Evolutionary conservation across 2,888 invertebrate species (phyloP).

Genomic region (Pelosia muscerda): DNA sequence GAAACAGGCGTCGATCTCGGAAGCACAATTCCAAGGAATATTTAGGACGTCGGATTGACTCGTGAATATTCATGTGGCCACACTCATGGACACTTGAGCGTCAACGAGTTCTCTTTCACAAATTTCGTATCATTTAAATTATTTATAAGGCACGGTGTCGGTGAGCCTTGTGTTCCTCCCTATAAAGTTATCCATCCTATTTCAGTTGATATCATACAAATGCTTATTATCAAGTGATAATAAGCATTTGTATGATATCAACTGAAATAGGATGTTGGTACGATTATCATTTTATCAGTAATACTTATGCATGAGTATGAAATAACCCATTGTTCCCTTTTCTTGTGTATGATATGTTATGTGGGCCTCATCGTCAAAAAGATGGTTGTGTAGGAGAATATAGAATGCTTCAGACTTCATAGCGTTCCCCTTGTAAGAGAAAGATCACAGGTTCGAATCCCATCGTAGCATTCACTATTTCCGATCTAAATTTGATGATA

Average conservation of each 20-base stretch:
- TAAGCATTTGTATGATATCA: conserved; percentile 30
- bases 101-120: conserved; percentile 57
- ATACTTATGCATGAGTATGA: not conserved
- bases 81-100: conserved; percentile 58
- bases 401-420: too few species aligned
- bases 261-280: not conserved
- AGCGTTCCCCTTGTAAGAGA: too few species aligned
- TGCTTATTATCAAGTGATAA: conserved; percentile 33
- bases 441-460: too few species aligned
- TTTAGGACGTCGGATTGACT: conserved; percentile 55
- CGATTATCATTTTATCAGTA: not conserved
- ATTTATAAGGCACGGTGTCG: conserved; percentile 53
- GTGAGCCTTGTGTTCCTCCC: conserved; percentile 23
- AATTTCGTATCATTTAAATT: conserved; percentile 61
- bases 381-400: too few species aligned
- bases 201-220: conserved; percentile 26
- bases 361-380: too few species aligned
- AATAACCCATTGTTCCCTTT: not conserved
- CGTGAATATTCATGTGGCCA: conserved; percentile 73
- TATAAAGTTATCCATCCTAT: conserved; percentile 16
- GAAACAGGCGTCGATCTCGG: conserved; percentile 58
- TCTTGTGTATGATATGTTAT: too few species aligned
- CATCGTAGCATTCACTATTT: too few species aligned
- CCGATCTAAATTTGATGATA: too few species aligned
- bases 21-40: conserved; percentile 55